Conservation (phyloP, 2,113 vertebrate species). For the Sciurus niger region DNA sequence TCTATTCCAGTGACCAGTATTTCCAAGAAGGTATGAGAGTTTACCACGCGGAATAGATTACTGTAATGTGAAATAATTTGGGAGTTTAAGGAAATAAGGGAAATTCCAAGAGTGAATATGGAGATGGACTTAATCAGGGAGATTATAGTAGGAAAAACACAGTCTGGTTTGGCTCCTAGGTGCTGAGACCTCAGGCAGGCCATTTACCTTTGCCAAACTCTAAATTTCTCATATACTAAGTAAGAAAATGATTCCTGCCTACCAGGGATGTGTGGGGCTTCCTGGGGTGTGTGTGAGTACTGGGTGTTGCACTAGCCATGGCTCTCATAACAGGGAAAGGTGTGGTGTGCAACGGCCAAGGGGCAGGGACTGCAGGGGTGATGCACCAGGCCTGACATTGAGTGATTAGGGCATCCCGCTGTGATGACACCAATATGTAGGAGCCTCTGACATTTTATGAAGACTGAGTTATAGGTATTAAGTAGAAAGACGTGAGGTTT, state of each 20-base stretch:
- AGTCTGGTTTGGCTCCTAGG: background rate
- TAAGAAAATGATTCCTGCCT: background rate
- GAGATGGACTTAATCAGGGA: background rate
- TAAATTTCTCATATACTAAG: background rate
- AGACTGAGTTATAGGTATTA: background rate
- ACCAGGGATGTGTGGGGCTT: background rate
- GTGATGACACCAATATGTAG: too few species aligned
- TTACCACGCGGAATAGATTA: background rate
- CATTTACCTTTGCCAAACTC: background rate
- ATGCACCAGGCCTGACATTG: background rate
- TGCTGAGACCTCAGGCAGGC: background rate
- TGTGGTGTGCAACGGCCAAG: rapidly evolving
- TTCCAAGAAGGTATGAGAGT: background rate
- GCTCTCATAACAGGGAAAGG: rapidly evolving
- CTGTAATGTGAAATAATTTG: background rate
- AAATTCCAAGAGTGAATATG: background rate
- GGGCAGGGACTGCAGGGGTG: background rate
- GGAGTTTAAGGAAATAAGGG: background rate
- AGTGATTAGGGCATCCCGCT: background rate
- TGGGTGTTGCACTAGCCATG: rapidly evolving
- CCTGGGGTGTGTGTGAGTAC: background rate
- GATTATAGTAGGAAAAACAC: background rate
- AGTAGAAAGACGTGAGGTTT: background rate
- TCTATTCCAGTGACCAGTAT: background rate
- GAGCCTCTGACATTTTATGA: background rate